Evolutionary conservation across 2,888 invertebrate species (phyloP).

Genomic region (Emesis castigata): DNA sequence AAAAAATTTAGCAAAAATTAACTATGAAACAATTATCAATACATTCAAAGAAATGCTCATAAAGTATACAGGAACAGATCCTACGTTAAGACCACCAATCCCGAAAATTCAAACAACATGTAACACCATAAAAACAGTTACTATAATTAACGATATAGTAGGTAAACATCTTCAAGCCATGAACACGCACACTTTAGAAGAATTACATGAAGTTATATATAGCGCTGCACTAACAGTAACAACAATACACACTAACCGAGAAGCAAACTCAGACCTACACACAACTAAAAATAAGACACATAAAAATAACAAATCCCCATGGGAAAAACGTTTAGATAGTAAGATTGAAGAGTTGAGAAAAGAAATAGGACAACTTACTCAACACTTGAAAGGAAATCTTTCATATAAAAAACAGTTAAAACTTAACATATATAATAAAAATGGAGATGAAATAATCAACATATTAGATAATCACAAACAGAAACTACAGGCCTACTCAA

Average conservation of each 20-base stretch:
- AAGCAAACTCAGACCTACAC: neutral
- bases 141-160: neutral
- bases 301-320: neutral
- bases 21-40: neutral
- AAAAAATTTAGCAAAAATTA: neutral
- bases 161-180: neutral
- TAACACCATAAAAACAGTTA: neutral
- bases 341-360: neutral
- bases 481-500: conserved; percentile 23
- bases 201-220: neutral
- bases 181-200: neutral
- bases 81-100: conserved; percentile 17
- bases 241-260: neutral
- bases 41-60: conserved; percentile 17
- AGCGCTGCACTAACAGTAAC: neutral
- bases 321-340: neutral
- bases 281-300: neutral
- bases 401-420: neutral
- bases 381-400: neutral
- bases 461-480: conserved; percentile 21
- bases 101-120: too few species aligned
- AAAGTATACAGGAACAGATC: conserved; percentile 23
- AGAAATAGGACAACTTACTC: neutral
- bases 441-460: neutral
- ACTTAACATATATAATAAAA: neutral